Evolutionary conservation across 2,113 vertebrate species (phyloP).

Genomic region (Epinephelus cyanopodus): DNA sequence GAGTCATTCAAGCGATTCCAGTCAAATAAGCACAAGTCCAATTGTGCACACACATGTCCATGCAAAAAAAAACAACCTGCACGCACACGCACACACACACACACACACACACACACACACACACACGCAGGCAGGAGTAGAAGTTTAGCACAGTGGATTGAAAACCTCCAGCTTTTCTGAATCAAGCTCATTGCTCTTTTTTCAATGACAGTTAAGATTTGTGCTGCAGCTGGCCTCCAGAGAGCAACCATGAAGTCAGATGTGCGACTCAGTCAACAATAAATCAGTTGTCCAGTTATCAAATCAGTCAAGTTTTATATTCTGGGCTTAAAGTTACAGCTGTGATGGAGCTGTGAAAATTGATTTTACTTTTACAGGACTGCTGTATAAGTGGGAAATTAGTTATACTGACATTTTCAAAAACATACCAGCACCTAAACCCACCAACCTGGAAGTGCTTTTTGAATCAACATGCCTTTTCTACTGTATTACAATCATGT

Average conservation of each 20-base stretch:
- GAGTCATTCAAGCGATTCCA: constrained; percentile 16
- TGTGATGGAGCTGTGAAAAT: background rate
- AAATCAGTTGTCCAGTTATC: constrained; percentile 30
- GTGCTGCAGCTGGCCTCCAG: background rate
- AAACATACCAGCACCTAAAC: background rate
- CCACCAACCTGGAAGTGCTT: background rate
- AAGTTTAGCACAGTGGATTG: background rate
- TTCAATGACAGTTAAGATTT: background rate
- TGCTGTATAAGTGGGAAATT: background rate
- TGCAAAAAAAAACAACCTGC: background rate
- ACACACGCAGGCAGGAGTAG: background rate
- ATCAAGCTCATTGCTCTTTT: background rate
- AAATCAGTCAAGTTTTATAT: constrained; percentile 17
- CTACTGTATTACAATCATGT: background rate
- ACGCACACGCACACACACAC: background rate
- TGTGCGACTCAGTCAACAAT: background rate
- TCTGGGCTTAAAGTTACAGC: background rate
- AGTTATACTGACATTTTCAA: background rate
- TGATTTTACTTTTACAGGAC: background rate
- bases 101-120: background rate
- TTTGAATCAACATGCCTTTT: background rate
- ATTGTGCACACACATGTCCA: background rate
- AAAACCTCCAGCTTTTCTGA: background rate
- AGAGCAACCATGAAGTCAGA: background rate
- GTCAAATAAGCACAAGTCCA: constrained; percentile 9